Conservation (phyloP, 2,113 vertebrate species). For the Grus americana region DNA sequence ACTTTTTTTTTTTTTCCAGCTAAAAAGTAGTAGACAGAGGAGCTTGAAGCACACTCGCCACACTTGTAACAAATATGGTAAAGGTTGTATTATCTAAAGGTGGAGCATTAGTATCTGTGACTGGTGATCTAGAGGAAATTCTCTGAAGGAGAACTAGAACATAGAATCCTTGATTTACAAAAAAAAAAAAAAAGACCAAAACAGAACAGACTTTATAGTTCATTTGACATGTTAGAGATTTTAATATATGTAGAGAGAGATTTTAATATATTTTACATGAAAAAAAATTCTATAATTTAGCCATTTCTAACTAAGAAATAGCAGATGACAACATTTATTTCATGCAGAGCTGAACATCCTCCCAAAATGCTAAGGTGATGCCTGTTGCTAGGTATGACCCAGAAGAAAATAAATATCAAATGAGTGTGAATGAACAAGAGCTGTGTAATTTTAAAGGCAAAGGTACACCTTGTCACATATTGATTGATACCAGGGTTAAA, state of each 20-base stretch:
- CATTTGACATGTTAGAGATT: neutral
- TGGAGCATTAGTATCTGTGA: neutral
- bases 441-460: neutral
- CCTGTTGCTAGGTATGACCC: neutral
- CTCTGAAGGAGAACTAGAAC: neutral
- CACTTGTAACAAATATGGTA: neutral
- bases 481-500: neutral
- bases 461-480: neutral
- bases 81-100: neutral
- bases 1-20: neutral
- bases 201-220: neutral
- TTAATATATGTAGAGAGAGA: too few relatives aligned
- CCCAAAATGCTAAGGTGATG: neutral
- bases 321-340: neutral
- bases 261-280: neutral
- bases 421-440: neutral
- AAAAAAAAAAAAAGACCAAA: neutral
- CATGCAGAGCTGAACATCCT: neutral
- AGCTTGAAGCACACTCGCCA: neutral
- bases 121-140: neutral
- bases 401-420: neutral
- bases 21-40: neutral
- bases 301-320: neutral
- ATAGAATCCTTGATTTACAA: neutral
- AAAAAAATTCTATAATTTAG: neutral